These are phyloP conservation scores for Python bivittatus DNA, from an alignment of 2,113 vertebrate species.

Conservation along the genomic window DNA sequence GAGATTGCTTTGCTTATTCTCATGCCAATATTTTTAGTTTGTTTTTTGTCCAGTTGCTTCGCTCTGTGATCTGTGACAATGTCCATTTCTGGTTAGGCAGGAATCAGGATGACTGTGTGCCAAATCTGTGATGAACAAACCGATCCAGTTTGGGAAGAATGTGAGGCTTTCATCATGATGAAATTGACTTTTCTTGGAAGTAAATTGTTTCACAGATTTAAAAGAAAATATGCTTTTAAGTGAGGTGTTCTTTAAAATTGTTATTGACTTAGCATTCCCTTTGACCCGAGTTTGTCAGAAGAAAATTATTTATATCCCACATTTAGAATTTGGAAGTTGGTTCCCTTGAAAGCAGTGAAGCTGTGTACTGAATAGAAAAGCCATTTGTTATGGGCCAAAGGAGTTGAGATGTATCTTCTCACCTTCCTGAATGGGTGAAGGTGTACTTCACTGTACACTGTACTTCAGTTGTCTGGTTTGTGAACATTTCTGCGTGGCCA, in stretches of 20 bases:
- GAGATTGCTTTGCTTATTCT: neutral
- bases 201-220: neutral
- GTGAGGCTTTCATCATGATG: neutral
- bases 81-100: conserved; percentile 8
- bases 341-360: neutral
- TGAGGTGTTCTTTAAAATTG: neutral
- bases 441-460: neutral
- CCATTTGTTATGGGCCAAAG: neutral
- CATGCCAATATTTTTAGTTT: neutral
- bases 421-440: neutral
- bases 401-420: neutral
- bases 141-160: neutral
- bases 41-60: neutral
- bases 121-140: neutral
- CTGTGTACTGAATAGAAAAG: neutral
- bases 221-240: neutral
- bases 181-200: neutral
- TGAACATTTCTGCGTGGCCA: neutral
- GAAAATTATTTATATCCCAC: neutral
- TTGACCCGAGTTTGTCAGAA: neutral
- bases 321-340: no score
- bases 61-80: neutral
- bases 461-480: no score
- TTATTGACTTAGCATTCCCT: neutral
- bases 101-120: neutral